phyloP scores from a whole-genome alignment of 2,888 invertebrate genomes.

The Zeuzera pyrina region DNA sequence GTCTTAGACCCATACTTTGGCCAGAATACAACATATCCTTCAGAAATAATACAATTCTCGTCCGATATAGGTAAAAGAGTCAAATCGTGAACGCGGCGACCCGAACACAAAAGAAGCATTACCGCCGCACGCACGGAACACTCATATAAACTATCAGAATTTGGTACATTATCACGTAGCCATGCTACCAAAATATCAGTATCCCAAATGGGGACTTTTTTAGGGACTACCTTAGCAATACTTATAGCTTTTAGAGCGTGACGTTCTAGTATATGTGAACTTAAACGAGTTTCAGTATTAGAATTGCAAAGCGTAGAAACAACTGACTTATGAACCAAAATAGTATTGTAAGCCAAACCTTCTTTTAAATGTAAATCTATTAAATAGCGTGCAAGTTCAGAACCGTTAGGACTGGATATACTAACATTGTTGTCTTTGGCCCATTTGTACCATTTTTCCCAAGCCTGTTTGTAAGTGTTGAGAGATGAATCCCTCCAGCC shows the following conservation, averaged over 20 bases:
- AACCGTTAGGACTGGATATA: background rate
- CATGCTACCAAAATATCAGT: too few species aligned
- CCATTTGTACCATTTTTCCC: background rate
- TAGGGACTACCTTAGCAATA: too few species aligned
- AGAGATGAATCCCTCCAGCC: background rate
- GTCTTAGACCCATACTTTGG: constrained; percentile 1
- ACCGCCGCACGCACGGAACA: constrained; percentile 2
- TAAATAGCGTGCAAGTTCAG: background rate
- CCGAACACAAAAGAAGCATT: constrained; percentile 7
- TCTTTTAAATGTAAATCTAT: background rate
- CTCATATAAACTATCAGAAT: too few species aligned
- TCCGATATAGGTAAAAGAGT: background rate
- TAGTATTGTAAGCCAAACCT: constrained; percentile 3
- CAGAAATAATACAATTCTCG: background rate
- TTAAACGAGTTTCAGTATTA: background rate
- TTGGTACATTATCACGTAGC: too few species aligned
- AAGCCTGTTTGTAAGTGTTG: background rate
- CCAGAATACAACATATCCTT: background rate
- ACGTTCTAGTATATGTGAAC: background rate
- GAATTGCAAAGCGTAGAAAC: background rate
- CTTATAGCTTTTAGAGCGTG: too few species aligned
- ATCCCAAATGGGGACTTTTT: too few species aligned
- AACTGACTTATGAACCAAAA: constrained; percentile 1
- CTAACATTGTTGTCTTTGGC: background rate
- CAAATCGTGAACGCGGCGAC: background rate